Conservation (phyloP, 1,140 invertebrate species). For the Drosophila nasuta region DNA sequence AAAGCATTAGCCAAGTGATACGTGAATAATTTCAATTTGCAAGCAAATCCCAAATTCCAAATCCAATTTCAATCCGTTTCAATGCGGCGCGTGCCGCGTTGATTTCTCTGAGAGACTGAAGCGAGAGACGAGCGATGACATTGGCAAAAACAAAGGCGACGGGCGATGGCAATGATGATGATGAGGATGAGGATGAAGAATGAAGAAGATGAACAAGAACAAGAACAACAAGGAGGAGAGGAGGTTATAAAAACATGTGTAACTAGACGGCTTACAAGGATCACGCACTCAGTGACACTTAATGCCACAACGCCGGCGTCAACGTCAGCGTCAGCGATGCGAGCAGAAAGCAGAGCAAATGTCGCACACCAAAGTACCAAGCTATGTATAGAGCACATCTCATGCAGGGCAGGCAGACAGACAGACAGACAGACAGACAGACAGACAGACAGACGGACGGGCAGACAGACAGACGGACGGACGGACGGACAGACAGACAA, state of each 20-base stretch:
- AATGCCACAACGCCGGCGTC: conserved; percentile 57
- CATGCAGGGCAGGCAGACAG: background rate
- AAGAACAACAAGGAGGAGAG: background rate
- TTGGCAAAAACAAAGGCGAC: conserved; percentile 38
- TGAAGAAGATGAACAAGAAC: conserved; percentile 16
- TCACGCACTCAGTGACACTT: conserved; percentile 82
- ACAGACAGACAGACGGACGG: conserved; percentile 5
- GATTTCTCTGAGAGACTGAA: background rate
- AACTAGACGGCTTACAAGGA: conserved; percentile 82
- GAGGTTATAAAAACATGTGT: conserved; percentile 81
- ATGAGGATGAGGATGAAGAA: background rate
- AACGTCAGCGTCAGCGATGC: conserved; percentile 6
- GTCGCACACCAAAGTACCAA: conserved; percentile 34
- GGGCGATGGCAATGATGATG: conserved; percentile 2
- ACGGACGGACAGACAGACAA: conserved; percentile 59
- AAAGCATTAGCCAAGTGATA: conserved; percentile 1
- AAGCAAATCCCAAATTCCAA: conserved; percentile 21
- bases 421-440: background rate
- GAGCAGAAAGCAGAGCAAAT: conserved; percentile 54
- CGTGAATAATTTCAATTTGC: conserved; percentile 36
- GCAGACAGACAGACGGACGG: background rate
- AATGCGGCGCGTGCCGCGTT: conserved; percentile 23
- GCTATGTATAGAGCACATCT: too few species aligned
- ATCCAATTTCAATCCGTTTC: conserved; percentile 36
- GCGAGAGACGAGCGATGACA: conserved; percentile 14